Evolutionary conservation across 2,113 vertebrate species (phyloP), one percentile per base, ranked within the genome.

Genomic region (Patagioenas fasciata): DNA sequence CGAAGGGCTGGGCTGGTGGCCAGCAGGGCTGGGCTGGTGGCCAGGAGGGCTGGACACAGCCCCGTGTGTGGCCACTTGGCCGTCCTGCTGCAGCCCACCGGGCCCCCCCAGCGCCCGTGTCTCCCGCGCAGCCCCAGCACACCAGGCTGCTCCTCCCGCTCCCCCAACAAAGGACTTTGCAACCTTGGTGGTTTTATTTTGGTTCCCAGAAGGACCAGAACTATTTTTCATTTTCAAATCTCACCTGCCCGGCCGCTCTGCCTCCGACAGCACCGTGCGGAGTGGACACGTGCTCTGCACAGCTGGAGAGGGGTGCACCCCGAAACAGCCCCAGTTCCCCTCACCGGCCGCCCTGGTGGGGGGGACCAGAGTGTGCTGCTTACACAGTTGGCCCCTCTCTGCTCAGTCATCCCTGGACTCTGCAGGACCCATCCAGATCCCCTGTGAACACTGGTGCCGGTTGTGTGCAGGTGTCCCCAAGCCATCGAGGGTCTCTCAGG

Each of bases 241-340:
- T 40, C 20, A 1, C 10, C 40, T 4, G 2, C 2, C 3, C 31
- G 1, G 32, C 1, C 1, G 1, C 15, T 2, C 20, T 6, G 6
- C 13, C 32, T 10, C 10, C 51, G 15, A 56, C 47, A 20, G 56
- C 24, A 9, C 38, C 32, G 3, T 1, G 1, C 0, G 0, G 18
- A 1, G n/a, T 0, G 0, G 40, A 11, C 50, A 3, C 2, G 1
- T 5, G 6, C 32, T 5, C n/a, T 4, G 53, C 65, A 18, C 24
- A 8, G 53, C 48, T 19, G 44, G 44, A 47, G 19, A 47, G 7
- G 12, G 23, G n/a, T 19, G 3, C 56, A 32, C 16, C 38, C 16
- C 26, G 11, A 26, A 53, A 53, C 26, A 0, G 32, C n/a, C 40
- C n/a, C 4, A 7, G 3, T 9, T 32, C 19, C 51, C 21, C 16